phyloP scores from a whole-genome alignment of 2,797 vertebrate genomes.

The Labeo calbasu region DNA sequence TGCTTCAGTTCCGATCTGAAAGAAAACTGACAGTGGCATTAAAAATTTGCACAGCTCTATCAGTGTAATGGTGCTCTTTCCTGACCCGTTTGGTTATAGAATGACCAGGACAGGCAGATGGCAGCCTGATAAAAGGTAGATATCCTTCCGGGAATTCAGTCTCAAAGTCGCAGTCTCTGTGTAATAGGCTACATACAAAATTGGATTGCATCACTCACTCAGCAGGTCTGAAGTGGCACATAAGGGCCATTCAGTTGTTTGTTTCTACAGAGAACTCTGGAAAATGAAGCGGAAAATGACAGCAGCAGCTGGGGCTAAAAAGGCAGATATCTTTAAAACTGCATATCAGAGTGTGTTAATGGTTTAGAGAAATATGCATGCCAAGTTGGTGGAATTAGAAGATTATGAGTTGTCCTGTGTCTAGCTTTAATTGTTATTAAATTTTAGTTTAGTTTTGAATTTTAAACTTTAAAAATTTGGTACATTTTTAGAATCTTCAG shows the following conservation, averaged over 20 bases:
- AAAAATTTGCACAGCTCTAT: constrained; percentile 3
- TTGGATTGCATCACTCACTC: constrained; percentile 33
- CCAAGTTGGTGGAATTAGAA: neutral
- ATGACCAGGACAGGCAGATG: constrained; percentile 37
- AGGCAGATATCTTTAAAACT: constrained; percentile 25
- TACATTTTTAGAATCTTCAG: neutral
- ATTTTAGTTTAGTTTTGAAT: neutral
- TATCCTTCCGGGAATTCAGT: constrained; percentile 36
- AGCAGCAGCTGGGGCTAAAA: constrained; percentile 28
- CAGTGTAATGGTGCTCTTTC: constrained; percentile 21
- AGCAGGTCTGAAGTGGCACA: constrained; percentile 38
- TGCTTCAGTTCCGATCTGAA: constrained; percentile 2
- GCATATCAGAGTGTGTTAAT: neutral
- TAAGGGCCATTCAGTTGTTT: constrained; percentile 41
- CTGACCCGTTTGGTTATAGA: constrained; percentile 24
- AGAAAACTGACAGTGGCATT: constrained; percentile 28
- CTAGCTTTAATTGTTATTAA: neutral
- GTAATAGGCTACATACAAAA: constrained; percentile 39
- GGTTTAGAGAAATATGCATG: neutral
- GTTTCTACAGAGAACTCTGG: constrained; percentile 27
- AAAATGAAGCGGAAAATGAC: constrained; percentile 35
- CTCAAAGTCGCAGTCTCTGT: constrained; percentile 36
- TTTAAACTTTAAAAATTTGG: no score
- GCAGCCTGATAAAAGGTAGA: constrained; percentile 26
- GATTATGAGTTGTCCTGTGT: neutral